phyloP scores from a whole-genome alignment of 2,797 vertebrate species.

The Jordanella pulchra region DNA sequence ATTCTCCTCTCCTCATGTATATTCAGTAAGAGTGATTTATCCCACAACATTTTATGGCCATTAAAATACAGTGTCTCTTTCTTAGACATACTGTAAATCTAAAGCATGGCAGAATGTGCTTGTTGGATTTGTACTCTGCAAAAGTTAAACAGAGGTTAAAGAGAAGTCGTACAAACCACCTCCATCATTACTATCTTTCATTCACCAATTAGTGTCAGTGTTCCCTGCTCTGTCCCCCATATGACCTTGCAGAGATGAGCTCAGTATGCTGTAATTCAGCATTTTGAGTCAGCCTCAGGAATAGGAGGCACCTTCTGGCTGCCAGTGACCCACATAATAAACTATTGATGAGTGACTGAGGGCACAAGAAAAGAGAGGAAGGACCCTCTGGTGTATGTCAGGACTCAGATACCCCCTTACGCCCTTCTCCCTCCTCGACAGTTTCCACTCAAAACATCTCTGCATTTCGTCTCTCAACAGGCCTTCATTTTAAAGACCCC shows the following conservation, averaged over 20 bases:
- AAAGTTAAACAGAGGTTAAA: slow-evolving; percentile 70
- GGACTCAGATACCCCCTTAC: slow-evolving; percentile 23
- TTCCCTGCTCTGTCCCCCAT: slow-evolving; percentile 51
- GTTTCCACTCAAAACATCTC: slow-evolving; percentile 18
- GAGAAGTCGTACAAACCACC: slow-evolving; percentile 61
- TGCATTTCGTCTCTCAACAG: slow-evolving; percentile 47
- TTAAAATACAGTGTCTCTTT: slow-evolving; percentile 50
- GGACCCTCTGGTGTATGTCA: slow-evolving; percentile 30
- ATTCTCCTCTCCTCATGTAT: slow-evolving; percentile 68
- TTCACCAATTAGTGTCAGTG: slow-evolving; percentile 69
- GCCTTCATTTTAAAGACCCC: slow-evolving; percentile 50
- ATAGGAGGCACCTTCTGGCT: slow-evolving; percentile 43
- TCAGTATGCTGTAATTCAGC: slow-evolving; percentile 67
- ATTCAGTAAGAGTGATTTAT: slow-evolving; percentile 73
- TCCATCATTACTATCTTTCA: slow-evolving; percentile 65
- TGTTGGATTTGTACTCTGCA: slow-evolving; percentile 41
- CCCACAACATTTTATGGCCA: slow-evolving; percentile 54
- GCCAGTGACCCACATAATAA: slow-evolving; percentile 64
- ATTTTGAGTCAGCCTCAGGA: slow-evolving; percentile 62
- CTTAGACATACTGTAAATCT: slow-evolving; percentile 27
- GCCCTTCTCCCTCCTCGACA: slow-evolving; percentile 6
- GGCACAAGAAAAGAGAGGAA: slow-evolving; percentile 37
- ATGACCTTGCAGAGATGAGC: slow-evolving; percentile 69
- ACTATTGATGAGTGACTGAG: slow-evolving; percentile 74
- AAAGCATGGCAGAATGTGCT: slow-evolving; percentile 22